Evolutionary conservation across 1,140 invertebrate species (phyloP), one percentile per base, ranked within the genome.

Genomic region (Drosophila ironensis): DNA sequence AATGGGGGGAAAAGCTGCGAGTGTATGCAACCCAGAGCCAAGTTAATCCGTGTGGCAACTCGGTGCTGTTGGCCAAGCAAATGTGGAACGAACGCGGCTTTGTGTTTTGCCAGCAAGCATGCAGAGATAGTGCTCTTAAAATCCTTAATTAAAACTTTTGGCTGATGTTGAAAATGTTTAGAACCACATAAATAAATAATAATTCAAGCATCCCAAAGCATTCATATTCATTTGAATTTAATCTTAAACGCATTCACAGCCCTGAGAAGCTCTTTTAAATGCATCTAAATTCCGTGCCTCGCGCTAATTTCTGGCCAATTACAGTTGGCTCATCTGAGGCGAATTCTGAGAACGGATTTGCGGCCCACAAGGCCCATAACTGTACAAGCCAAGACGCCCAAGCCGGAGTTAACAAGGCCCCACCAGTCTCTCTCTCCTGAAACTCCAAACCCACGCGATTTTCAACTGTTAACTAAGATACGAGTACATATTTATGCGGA

Each of bases 401-500:
- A 63, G 60, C 57, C 19, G 35, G 25, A 48, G 60, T 9, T 64
- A 64, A 63, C 60, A 64, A 64, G 60, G 60, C 60, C 56, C 40
- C 1, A n/a, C n/a, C n/a, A n/a, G n/a, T n/a, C 45, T 38, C 8
- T 14, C 40, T 42, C 16, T 16, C 12, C 8, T 16, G 33, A 28
- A 38, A 46, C 59, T 30, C 41, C 46, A 47, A n/a, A 7, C 66
- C 66, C 66, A 66, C 72, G 50, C 52, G 52, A 69, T 54, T 41
- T 71, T 61, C 41, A 70, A 60, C 48, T 46, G 25, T 53, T 61
- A 80, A 61, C 53, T 53, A 71, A 72, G 61, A 78, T 78, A n/a
- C n/a, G n/a, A n/a, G n/a, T n/a, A 69, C 69, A 80, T 78, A 80
- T 80, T 80, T 69, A 74, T 80, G 57, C 42, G 41, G 42, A 38